Evolutionary conservation across 2,113 vertebrate genomes (phyloP).

Genomic region (Dissostichus mawsoni): DNA sequence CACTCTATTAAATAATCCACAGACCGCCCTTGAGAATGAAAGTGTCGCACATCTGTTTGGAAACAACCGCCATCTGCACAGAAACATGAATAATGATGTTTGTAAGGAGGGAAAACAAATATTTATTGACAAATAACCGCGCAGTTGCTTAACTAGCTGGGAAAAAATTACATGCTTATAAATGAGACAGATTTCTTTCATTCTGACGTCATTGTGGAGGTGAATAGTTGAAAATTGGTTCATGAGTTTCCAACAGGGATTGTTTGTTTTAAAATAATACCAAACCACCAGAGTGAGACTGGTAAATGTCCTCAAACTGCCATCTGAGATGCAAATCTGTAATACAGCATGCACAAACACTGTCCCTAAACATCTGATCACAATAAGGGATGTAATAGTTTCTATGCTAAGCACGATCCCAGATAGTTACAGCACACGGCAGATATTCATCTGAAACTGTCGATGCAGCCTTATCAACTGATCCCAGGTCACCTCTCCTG

Average conservation of each 20-base stretch:
- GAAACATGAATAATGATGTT: conserved; percentile 59
- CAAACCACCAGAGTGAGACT: not conserved
- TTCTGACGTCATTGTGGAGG: not conserved
- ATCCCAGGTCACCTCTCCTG: conserved; percentile 61
- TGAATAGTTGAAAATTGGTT: not conserved
- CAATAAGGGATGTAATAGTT: conserved; percentile 24
- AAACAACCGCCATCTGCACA: conserved; percentile 70
- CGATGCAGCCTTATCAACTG: conserved; percentile 62
- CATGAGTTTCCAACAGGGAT: not conserved
- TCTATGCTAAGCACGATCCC: conserved; percentile 57
- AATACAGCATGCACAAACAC: conserved; percentile 14
- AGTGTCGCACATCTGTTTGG: conserved; percentile 72
- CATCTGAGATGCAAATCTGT: conserved; percentile 34
- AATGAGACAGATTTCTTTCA: not conserved
- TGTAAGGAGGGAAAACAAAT: conserved; percentile 42
- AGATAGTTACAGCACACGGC: conserved; percentile 44
- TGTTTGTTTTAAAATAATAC: conserved; percentile 12
- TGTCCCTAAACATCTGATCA: conserved; percentile 1
- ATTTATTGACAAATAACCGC: conserved; percentile 45
- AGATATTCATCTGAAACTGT: conserved; percentile 64
- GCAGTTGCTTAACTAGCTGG: conserved; percentile 20
- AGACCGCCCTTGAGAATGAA: conserved; percentile 69
- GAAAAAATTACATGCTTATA: not conserved
- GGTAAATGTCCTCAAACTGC: conserved; percentile 27
- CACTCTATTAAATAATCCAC: conserved; percentile 70